phyloP scores from a whole-genome alignment of 2,113 vertebrate genomes.

The Alexandromys fortis region DNA sequence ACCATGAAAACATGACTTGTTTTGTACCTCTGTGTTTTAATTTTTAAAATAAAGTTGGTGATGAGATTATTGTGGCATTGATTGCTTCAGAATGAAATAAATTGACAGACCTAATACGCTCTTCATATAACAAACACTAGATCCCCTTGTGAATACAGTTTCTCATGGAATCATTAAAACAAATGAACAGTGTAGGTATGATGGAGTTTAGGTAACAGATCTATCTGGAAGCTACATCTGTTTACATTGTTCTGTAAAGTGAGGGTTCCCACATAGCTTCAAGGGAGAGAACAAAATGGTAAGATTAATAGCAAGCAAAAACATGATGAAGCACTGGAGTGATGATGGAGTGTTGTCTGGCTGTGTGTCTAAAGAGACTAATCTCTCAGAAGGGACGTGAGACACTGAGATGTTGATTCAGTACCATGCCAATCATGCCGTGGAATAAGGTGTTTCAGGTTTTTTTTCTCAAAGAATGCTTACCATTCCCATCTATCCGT shows the following conservation, averaged over 20 bases:
- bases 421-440: neutral
- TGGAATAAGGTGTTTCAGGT: neutral
- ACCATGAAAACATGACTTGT: neutral
- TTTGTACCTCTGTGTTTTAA: conserved; percentile 22
- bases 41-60: neutral
- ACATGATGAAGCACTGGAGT: neutral
- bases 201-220: neutral
- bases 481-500: neutral
- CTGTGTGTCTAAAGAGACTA: conserved; percentile 58
- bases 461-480: neutral
- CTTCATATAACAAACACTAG: neutral
- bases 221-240: neutral
- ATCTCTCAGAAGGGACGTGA: neutral
- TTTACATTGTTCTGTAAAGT: neutral
- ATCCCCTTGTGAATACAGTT: neutral
- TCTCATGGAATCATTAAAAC: neutral
- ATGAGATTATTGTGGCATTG: neutral
- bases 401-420: conserved; percentile 45
- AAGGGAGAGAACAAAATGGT: neutral
- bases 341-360: neutral
- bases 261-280: neutral
- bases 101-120: neutral
- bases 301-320: neutral
- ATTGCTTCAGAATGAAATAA: neutral
- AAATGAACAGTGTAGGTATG: neutral